Conservation (phyloP, 2,113 vertebrate genomes). For the Triplophysa dalaica region DNA sequence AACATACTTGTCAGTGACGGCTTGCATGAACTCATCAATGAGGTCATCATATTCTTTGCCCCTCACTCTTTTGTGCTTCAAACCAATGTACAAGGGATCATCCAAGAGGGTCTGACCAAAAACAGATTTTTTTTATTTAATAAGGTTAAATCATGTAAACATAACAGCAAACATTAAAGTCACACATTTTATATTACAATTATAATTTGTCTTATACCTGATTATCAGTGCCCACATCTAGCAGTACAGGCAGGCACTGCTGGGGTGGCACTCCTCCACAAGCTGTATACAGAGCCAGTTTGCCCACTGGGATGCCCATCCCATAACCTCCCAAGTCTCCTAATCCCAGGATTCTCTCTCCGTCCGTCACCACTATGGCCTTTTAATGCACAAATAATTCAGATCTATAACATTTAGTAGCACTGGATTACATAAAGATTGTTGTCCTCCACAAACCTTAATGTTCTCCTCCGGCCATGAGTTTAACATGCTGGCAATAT, state of each 20-base stretch:
- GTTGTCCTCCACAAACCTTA: conserved; percentile 76
- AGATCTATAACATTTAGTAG: neutral
- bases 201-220: conserved; percentile 71
- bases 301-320: conserved; percentile 97
- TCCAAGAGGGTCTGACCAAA: conserved; percentile 82
- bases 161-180: neutral
- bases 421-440: neutral
- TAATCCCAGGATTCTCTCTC: conserved; percentile 93
- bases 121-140: conserved; percentile 35
- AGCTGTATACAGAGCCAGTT: conserved; percentile 95
- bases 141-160: neutral
- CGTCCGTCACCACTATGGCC: conserved; percentile 97
- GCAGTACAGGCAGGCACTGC: conserved; percentile 92
- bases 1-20: conserved; percentile 90
- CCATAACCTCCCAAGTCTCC: conserved; percentile 93
- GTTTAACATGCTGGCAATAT: conserved; percentile 92
- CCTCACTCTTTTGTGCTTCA: conserved; percentile 90
- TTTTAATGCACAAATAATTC: conserved; percentile 60
- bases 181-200: neutral
- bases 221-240: conserved; percentile 97
- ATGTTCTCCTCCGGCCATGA: conserved; percentile 95
- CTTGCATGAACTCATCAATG: conserved; percentile 97
- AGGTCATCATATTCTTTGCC: conserved; percentile 92
- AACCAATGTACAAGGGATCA: conserved; percentile 94
- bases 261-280: conserved; percentile 90